Conservation (phyloP, 2,113 vertebrate species). For the Antechinus stuartii region DNA sequence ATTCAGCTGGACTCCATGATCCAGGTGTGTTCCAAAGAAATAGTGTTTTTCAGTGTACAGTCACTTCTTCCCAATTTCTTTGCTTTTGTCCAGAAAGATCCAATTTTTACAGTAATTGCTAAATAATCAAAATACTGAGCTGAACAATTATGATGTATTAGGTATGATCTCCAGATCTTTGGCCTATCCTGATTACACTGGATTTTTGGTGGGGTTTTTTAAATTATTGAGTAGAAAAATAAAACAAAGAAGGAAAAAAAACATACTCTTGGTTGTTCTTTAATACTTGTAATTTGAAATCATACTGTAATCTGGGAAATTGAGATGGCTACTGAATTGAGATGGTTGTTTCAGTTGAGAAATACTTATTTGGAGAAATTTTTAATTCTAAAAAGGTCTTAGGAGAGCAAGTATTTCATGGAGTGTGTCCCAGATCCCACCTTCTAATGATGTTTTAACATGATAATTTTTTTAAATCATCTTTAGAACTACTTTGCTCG, state of each 20-base stretch:
- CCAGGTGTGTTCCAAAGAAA: background rate
- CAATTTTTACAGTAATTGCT: background rate
- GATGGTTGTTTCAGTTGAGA: background rate
- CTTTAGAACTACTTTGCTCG: slow-evolving; percentile 97
- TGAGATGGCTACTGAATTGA: background rate
- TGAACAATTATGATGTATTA: background rate
- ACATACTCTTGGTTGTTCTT: background rate
- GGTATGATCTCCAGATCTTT: background rate
- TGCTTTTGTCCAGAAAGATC: background rate
- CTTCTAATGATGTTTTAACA: background rate
- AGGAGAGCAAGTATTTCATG: background rate
- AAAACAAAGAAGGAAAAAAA: background rate
- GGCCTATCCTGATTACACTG: background rate
- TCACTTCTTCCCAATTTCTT: background rate
- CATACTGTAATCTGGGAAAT: background rate
- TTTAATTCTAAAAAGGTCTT: background rate
- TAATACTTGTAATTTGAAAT: background rate
- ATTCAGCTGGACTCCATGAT: background rate
- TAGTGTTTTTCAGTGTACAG: background rate
- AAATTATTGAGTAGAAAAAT: background rate
- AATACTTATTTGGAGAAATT: background rate
- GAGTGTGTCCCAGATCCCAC: background rate
- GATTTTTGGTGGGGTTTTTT: background rate
- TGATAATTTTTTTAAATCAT: slow-evolving; percentile 60
- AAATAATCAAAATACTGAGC: background rate